Conservation (phyloP, 2,797 vertebrate genomes). For the Hypotaenidia okinawae region DNA sequence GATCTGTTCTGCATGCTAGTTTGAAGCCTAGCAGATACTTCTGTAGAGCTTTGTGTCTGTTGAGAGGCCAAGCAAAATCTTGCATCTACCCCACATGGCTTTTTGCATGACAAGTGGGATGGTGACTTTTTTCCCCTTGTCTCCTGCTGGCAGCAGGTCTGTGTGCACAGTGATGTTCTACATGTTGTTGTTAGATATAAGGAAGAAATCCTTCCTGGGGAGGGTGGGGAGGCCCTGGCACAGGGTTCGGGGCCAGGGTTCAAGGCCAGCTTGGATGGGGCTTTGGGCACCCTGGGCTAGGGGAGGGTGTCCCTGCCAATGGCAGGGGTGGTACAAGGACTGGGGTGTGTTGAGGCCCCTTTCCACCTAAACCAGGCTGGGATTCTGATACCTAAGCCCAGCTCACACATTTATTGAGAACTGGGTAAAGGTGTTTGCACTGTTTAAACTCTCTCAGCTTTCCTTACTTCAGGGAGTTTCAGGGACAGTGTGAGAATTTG, state of each 20-base stretch:
- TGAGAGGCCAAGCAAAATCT: background rate
- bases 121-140: background rate
- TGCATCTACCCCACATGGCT: background rate
- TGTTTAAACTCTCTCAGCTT: background rate
- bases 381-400: background rate
- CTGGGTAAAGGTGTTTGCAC: background rate
- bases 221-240: no score
- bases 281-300: no score
- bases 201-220: no score
- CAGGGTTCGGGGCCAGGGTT: no score
- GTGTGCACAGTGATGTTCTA: background rate
- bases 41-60: background rate
- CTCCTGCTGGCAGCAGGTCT: background rate
- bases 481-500: background rate
- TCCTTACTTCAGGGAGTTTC: background rate
- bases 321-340: no score
- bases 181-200: no score
- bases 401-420: background rate
- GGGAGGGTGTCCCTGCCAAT: no score
- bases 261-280: no score
- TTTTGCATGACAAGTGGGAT: background rate
- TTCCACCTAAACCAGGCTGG: no score
- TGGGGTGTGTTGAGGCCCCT: no score
- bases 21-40: background rate
- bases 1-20: background rate